A percentile compares a stretch with the other conserved stretches of the same genome.
Conservation (phyloP, 2,797 vertebrate species). For the Choloepus didactylus region DNA sequence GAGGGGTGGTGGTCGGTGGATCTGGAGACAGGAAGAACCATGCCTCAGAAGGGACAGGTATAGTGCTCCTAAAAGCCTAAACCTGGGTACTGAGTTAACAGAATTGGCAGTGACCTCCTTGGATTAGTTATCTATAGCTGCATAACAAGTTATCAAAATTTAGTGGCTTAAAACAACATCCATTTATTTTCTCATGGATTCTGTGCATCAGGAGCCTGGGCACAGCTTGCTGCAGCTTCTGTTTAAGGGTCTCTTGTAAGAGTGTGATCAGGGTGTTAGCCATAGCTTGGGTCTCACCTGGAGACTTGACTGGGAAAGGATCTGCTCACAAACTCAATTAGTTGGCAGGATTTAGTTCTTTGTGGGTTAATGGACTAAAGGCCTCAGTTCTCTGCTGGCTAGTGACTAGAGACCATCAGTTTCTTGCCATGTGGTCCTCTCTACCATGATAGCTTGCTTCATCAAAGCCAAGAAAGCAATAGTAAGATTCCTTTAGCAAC, state of each 20-base stretch:
- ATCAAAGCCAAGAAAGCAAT: background rate
- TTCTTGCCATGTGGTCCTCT: constrained; percentile 9
- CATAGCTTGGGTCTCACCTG: background rate
- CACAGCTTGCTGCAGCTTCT: background rate
- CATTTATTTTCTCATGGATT: background rate
- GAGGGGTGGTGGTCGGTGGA: background rate
- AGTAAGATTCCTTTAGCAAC: background rate
- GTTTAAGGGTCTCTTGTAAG: background rate
- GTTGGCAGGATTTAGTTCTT: background rate
- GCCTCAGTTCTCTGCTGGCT: background rate
- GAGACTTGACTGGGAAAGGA: background rate
- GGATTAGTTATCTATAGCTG: background rate
- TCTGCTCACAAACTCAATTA: background rate
- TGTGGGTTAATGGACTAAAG: background rate
- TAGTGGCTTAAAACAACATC: background rate
- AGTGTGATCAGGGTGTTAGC: background rate
- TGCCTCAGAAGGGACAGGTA: background rate
- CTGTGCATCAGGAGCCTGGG: background rate
- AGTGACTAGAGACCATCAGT: background rate
- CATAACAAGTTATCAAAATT: background rate
- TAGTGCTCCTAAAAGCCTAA: background rate
- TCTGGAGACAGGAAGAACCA: background rate
- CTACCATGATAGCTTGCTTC: background rate
- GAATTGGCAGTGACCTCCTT: background rate
- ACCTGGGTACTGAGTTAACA: background rate